A percentile compares a stretch with the other conserved stretches of the same genome.
Conservation (phyloP, 2,113 vertebrate genomes). For the Tragelaphus scriptus region DNA sequence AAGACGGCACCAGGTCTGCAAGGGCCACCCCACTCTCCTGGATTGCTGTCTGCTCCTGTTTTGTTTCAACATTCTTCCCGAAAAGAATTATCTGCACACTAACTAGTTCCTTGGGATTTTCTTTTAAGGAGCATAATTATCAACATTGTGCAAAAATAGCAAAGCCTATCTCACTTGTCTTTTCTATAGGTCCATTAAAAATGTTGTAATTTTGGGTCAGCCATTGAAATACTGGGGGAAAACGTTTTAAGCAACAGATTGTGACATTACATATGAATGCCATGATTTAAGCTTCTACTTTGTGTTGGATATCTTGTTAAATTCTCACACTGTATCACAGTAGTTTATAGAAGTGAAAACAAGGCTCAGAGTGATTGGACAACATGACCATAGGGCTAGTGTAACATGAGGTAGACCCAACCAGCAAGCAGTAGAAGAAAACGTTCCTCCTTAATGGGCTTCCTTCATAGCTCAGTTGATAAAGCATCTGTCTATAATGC, state of each 20-base stretch:
- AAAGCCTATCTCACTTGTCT: not conserved
- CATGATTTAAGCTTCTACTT: not conserved
- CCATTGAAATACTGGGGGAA: not conserved
- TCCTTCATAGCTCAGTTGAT: not conserved
- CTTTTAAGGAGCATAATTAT: not conserved
- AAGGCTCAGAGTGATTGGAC: not conserved
- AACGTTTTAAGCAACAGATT: not conserved
- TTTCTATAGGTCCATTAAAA: not conserved
- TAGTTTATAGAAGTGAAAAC: not conserved
- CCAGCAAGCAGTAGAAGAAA: not conserved
- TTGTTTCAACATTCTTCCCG: not conserved
- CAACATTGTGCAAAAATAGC: not conserved
- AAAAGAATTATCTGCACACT: not conserved
- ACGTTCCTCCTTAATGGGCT: not conserved
- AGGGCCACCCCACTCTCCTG: not conserved
- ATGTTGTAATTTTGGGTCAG: not conserved
- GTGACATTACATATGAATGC: accelerated
- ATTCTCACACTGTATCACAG: not conserved
- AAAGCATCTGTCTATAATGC: not conserved
- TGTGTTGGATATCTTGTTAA: not conserved
- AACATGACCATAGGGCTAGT: not conserved
- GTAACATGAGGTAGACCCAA: not conserved
- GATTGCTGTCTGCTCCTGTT: not conserved
- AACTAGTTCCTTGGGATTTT: not conserved
- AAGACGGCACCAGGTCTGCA: not conserved